Evolutionary conservation across 2,113 vertebrate species (phyloP).

Genomic region (Mus musculus): DNA sequence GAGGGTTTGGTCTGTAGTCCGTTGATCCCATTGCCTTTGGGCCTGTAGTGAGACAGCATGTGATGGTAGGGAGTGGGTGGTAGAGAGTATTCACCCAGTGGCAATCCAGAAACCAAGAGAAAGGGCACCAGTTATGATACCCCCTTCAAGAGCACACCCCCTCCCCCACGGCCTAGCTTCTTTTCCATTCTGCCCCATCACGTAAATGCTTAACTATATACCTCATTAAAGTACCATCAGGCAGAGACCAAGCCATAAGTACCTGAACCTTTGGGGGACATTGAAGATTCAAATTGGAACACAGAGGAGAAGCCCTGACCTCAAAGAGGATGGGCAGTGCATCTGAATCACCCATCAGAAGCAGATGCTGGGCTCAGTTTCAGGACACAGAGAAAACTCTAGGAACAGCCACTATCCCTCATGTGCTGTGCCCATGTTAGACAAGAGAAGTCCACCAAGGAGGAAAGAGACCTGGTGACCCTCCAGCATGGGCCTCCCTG

Average conservation of each 20-base stretch:
- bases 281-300: neutral
- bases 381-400: fast-evolving
- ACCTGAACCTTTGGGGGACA: neutral
- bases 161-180: neutral
- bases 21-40: neutral
- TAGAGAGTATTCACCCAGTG: neutral
- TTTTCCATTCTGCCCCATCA: neutral
- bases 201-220: neutral
- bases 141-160: neutral
- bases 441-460: neutral
- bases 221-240: neutral
- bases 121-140: too few species aligned
- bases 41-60: neutral
- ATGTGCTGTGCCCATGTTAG: neutral
- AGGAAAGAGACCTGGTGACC: neutral
- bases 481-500: neutral
- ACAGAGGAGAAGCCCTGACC: neutral
- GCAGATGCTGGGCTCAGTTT: too few species aligned
- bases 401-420: neutral
- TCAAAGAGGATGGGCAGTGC: neutral
- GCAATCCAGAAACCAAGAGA: neutral
- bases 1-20: neutral
- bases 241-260: neutral
- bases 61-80: neutral
- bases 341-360: neutral